Percentiles rank a stretch among this genome's conserved stretches.
Evolutionary conservation across 2,113 vertebrate genomes (phyloP).

Genomic region (Sphyrna mokarran): DNA sequence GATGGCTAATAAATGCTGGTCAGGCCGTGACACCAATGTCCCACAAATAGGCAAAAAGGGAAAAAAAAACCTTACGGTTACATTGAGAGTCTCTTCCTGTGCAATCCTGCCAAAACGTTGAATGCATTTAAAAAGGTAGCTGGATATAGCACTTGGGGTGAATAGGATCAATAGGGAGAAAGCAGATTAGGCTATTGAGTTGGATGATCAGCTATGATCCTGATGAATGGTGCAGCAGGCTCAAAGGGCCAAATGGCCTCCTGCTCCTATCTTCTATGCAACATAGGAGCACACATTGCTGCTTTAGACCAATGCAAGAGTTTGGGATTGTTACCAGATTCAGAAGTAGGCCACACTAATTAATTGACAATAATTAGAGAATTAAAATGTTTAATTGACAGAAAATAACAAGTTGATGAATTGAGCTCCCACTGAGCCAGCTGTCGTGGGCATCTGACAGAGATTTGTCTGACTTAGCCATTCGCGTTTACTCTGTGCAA

Average conservation of each 20-base stretch:
- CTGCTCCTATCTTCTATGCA: too few species aligned
- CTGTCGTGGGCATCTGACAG: not conserved
- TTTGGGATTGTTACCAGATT: not conserved
- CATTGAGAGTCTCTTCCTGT: not conserved
- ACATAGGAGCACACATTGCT: not conserved
- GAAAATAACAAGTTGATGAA: not conserved
- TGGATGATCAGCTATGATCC: too few species aligned
- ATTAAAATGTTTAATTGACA: conserved; percentile 9
- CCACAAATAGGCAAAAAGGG: too few species aligned
- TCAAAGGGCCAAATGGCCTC: too few species aligned
- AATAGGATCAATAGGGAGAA: too few species aligned
- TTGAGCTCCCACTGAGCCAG: not conserved
- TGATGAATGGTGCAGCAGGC: too few species aligned
- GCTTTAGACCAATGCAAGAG: not conserved
- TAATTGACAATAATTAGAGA: not conserved
- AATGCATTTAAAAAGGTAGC: too few species aligned
- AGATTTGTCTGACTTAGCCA: not conserved
- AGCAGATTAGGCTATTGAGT: too few species aligned
- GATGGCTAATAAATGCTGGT: too few species aligned
- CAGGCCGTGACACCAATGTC: too few species aligned
- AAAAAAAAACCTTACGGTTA: not conserved
- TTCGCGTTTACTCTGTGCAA: not conserved
- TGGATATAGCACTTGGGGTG: too few species aligned
- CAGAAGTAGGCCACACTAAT: not conserved
- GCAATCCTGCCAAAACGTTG: not conserved